Conservation (phyloP, 2,113 vertebrate species). For the Drymodes brunneopygia region DNA sequence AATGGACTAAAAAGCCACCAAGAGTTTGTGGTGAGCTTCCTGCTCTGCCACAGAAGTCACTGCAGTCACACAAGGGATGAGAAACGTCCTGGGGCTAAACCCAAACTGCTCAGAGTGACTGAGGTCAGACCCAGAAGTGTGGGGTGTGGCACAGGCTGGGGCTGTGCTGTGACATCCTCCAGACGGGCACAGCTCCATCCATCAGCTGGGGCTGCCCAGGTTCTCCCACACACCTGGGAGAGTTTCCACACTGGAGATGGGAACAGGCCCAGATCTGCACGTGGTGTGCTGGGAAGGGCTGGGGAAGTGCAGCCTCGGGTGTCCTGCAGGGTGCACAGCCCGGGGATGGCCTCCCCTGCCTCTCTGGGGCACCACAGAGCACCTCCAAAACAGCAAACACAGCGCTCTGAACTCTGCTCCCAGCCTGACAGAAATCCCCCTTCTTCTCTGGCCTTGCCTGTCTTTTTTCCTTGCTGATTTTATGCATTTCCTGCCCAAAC, state of each 20-base stretch:
- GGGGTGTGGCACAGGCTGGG: background rate
- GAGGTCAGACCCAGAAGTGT: background rate
- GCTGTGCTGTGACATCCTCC: background rate
- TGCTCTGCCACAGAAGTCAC: background rate
- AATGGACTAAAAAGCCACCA: background rate
- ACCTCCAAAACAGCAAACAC: rapidly evolving
- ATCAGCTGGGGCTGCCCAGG: too few relatives aligned
- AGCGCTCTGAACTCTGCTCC: rapidly evolving
- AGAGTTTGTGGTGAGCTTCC: background rate
- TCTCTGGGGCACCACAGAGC: background rate
- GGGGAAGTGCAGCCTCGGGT: background rate
- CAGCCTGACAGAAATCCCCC: too few relatives aligned
- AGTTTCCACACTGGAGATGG: too few relatives aligned
- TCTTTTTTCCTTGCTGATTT: background rate
- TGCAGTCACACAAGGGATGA: background rate
- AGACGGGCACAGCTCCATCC: background rate
- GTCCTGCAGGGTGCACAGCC: background rate
- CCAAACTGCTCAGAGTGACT: background rate
- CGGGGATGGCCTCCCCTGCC: background rate
- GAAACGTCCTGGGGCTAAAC: background rate
- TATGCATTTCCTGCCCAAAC: background rate
- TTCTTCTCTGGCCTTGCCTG: background rate
- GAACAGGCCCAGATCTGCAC: background rate
- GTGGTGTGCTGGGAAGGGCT: background rate
- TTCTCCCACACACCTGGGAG: background rate